A percentile compares a stretch with the other conserved stretches of the same genome.
phyloP scores from a whole-genome alignment of 2,797 vertebrate species.

The Platyrinchus mystaceus region DNA sequence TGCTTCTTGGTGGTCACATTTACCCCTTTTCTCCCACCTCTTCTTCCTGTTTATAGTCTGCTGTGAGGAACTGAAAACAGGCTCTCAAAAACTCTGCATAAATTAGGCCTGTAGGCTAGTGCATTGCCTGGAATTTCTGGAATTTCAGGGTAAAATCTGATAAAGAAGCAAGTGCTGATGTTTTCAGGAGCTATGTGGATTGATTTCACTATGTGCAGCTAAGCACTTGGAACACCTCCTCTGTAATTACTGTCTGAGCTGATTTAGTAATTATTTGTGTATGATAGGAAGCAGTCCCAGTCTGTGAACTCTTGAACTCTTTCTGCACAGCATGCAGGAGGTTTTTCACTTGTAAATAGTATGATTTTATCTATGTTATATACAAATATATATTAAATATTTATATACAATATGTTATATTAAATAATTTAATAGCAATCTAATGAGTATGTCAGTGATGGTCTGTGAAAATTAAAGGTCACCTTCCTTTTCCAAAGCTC shows the following conservation, averaged over 20 bases:
- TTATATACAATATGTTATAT: neutral
- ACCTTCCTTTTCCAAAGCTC: neutral
- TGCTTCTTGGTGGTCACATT: neutral
- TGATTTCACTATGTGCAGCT: conserved; percentile 2
- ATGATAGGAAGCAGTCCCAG: conserved; percentile 25
- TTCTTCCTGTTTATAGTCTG: neutral
- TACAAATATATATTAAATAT: neutral
- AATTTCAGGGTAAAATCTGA: conserved; percentile 32
- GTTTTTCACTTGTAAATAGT: neutral
- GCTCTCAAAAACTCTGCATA: neutral
- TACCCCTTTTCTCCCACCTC: neutral
- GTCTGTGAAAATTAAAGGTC: neutral
- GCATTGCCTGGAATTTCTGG: neutral
- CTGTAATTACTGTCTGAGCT: conserved; percentile 31
- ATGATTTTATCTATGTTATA: neutral
- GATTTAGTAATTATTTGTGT: conserved; percentile 37
- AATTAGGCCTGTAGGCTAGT: neutral
- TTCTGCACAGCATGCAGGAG: neutral
- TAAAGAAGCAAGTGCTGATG: neutral
- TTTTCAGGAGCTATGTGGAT: neutral
- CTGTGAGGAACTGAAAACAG: neutral
- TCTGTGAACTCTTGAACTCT: conserved; percentile 46
- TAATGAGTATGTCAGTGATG: neutral
- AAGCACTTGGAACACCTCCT: neutral
- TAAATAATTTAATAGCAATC: neutral